Conservation (phyloP, 2,113 vertebrate species). For the Syrmaticus mikado region DNA sequence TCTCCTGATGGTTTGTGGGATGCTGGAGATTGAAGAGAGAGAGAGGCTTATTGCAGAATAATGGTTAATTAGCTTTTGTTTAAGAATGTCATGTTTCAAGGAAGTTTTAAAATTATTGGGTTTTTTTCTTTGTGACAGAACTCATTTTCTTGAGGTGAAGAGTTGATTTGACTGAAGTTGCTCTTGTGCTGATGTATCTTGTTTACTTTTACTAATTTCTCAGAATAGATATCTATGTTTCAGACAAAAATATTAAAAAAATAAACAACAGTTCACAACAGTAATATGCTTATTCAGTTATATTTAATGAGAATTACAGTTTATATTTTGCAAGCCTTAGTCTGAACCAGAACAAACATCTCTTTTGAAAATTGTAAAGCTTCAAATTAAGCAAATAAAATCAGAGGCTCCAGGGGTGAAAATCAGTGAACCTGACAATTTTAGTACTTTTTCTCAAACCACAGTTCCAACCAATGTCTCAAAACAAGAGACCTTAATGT, state of each 20-base stretch:
- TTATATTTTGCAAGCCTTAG: not conserved
- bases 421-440: not conserved
- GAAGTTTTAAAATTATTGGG: not conserved
- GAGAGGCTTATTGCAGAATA: not conserved
- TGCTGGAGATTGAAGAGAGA: not conserved
- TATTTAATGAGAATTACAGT: not conserved
- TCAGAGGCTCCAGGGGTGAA: not conserved
- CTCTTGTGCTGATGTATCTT: not conserved
- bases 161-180: not conserved
- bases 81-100: not conserved
- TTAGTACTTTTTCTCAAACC: not conserved
- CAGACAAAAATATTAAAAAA: not conserved
- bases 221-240: not conserved
- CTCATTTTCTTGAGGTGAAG: not conserved
- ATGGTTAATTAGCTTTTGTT: not conserved
- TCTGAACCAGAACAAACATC: not conserved
- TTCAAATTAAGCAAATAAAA: not conserved
- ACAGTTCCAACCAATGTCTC: not conserved
- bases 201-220: not conserved
- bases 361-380: not conserved
- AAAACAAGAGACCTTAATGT: not conserved
- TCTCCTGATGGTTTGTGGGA: not conserved
- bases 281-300: not conserved
- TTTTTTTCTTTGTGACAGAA: not conserved
- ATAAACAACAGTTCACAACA: not conserved